A percentile compares a stretch with the other conserved stretches of the same genome.
These are phyloP conservation scores for Cossypha heuglini DNA, from an alignment of 2,797 vertebrate species.

Conservation along the genomic window DNA sequence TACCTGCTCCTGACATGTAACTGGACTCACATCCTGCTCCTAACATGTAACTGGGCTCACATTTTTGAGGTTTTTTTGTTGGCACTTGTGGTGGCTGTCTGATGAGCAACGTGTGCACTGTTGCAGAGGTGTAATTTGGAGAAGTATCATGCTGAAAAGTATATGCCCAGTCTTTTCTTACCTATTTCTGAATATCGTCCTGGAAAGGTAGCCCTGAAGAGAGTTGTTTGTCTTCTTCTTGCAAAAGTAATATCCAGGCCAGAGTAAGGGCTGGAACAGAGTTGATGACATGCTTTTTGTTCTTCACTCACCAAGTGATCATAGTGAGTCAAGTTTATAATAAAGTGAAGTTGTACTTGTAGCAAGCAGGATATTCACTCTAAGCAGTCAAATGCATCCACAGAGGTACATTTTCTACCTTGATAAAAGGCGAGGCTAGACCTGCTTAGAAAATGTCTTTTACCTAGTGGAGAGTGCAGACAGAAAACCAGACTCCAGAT, in stretches of 20 bases:
- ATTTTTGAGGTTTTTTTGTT: neutral
- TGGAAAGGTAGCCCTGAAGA: neutral
- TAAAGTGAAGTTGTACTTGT: neutral
- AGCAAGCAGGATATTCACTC: neutral
- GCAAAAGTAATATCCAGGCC: neutral
- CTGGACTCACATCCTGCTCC: no score
- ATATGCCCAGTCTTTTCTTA: neutral
- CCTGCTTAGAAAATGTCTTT: neutral
- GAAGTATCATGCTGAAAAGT: neutral
- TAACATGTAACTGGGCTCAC: neutral
- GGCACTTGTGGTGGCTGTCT: neutral
- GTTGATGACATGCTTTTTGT: neutral
- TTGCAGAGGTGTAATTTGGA: neutral
- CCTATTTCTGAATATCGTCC: neutral
- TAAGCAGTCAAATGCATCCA: neutral
- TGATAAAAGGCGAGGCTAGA: neutral
- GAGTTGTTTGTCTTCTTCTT: neutral
- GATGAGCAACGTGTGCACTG: rapidly evolving
- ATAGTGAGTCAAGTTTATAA: neutral
- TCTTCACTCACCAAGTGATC: neutral
- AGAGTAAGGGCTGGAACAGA: neutral
- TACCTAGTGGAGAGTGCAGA: neutral
- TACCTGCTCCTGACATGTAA: neutral
- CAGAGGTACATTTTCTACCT: neutral
- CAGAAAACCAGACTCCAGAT: neutral